Conservation (phyloP, 2,113 vertebrate species). For the Cinclus mexicanus region DNA sequence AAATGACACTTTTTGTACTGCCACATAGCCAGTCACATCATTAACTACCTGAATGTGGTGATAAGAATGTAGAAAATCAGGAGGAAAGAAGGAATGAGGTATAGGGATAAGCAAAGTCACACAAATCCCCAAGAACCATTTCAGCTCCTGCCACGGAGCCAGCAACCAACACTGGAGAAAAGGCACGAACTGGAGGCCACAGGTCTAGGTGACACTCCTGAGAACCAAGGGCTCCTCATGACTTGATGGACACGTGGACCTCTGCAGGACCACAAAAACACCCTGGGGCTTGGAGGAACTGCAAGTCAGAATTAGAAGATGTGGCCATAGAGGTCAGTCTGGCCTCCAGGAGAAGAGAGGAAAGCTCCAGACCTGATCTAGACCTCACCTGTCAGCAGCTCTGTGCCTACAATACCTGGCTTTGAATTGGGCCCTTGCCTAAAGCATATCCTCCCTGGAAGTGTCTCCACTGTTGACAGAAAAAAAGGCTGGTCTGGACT, state of each 20-base stretch:
- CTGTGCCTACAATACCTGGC: not conserved
- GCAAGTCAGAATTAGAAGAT: not conserved
- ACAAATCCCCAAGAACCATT: not conserved
- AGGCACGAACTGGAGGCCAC: not conserved
- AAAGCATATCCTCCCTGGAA: not conserved
- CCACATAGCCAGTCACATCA: not conserved
- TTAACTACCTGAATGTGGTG: accelerated
- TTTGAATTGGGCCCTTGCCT: not conserved
- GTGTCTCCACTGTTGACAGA: not conserved
- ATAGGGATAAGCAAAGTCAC: not conserved
- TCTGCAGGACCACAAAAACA: not conserved
- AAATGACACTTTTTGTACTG: not conserved
- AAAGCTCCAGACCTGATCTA: not conserved
- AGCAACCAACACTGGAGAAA: not conserved
- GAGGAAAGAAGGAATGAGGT: not conserved
- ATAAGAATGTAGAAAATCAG: not conserved
- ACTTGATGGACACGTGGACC: not conserved
- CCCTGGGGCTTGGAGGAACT: accelerated
- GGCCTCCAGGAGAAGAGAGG: not conserved
- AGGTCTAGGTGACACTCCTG: not conserved
- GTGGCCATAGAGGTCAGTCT: not conserved
- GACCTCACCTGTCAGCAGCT: not conserved
- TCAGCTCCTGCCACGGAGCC: not conserved
- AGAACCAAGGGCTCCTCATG: not conserved
- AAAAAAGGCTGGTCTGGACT: not conserved